Evolutionary conservation across 1,140 invertebrate species (phyloP).

Genomic region (Melitaea cinxia): DNA sequence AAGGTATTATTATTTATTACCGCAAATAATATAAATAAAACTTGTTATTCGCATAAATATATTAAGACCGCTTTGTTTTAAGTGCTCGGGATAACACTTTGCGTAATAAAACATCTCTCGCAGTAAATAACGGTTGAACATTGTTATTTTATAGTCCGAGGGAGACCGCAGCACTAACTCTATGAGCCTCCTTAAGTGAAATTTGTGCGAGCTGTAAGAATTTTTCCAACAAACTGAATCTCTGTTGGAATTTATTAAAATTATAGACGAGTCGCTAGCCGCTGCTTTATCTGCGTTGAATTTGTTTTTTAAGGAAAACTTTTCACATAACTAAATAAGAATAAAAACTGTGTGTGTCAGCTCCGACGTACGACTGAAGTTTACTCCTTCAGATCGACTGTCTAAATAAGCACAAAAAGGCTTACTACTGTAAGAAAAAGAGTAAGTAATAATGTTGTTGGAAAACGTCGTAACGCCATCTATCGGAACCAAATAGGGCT

Average conservation of each 20-base stretch:
- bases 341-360: too few relatives aligned
- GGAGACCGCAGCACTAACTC: constrained; percentile 45
- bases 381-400: too few relatives aligned
- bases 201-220: constrained; percentile 46
- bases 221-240: constrained; percentile 34
- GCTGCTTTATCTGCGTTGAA: too few relatives aligned
- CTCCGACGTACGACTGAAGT: too few relatives aligned
- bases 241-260: constrained; percentile 12
- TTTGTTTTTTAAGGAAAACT: too few relatives aligned
- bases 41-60: neutral
- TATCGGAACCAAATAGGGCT: too few relatives aligned
- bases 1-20: neutral
- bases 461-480: too few relatives aligned
- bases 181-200: constrained; percentile 49
- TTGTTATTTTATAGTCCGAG: constrained; percentile 48
- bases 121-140: constrained; percentile 21
- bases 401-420: too few relatives aligned
- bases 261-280: too few relatives aligned
- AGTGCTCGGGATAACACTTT: neutral
- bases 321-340: too few relatives aligned
- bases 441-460: too few relatives aligned
- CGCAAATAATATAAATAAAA: neutral
- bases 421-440: too few relatives aligned
- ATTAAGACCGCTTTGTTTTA: neutral
- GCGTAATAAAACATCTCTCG: constrained; percentile 9